Conservation (phyloP, 2,888 invertebrate species). For the Pomacea canaliculata region DNA sequence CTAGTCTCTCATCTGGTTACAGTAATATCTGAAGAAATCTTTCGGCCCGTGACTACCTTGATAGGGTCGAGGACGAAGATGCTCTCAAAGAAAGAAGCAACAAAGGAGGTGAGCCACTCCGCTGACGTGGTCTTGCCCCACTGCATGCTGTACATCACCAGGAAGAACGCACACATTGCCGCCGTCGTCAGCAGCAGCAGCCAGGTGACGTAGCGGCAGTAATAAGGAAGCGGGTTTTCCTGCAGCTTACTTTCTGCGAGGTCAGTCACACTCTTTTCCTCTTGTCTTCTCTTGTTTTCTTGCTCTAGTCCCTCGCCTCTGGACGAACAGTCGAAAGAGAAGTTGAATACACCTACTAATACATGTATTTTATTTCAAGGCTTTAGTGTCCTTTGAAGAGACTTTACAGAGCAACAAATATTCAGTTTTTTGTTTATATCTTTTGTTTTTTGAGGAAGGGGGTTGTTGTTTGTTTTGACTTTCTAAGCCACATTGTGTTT, state of each 20-base stretch:
- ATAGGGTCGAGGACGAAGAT: constrained; percentile 68
- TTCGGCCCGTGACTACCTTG: constrained; percentile 53
- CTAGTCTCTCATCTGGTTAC: neutral
- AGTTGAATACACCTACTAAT: too few species aligned
- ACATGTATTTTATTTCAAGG: too few species aligned
- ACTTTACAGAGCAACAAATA: too few species aligned
- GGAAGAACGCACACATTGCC: constrained; percentile 65
- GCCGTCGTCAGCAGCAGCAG: constrained; percentile 59
- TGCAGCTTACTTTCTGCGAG: constrained; percentile 7
- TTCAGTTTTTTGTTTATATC: neutral
- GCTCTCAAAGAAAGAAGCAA: constrained; percentile 66
- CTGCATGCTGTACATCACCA: constrained; percentile 69
- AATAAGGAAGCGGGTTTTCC: constrained; percentile 33
- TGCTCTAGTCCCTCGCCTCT: too few species aligned
- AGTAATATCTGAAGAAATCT: too few species aligned
- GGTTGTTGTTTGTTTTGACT: neutral
- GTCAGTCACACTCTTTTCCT: neutral
- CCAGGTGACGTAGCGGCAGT: constrained; percentile 61
- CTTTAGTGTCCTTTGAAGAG: too few species aligned
- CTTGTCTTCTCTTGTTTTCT: too few species aligned
- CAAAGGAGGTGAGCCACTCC: constrained; percentile 69
- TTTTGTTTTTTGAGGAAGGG: neutral
- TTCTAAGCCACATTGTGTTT: neutral
- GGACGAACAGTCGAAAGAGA: too few species aligned
- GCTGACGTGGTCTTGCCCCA: constrained; percentile 70